Base-by-base conservation (phyloP, 2,113 vertebrate genomes). In the Epinephelus lanceolatus region DNA sequence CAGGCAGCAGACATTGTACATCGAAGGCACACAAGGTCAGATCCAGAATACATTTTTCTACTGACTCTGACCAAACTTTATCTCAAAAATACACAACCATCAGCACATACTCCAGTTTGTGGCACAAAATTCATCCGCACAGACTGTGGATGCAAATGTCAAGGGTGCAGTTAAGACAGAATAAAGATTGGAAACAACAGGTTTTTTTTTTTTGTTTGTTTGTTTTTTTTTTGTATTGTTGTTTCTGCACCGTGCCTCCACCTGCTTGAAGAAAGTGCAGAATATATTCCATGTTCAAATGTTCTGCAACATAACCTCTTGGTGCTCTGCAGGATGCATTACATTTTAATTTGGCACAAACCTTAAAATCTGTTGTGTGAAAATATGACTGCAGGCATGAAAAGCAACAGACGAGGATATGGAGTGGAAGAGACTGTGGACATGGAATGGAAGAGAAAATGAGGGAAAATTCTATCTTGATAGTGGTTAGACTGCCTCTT, bases 271-370 rank as follows among this genome's bases (percentile, higher is more conserved):
- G n/a, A 75, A 70, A 68, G 14, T 23, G 21, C 6, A 30, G 27
- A 72, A 66, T 73, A 40, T 27, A 68, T 74, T 51, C 21, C 15
- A 45, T 45, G 42, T 45, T 45, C 9, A 85, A 84, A 60, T 86
- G 49, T 71, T 60, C 59, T 42, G 42, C 23, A 71, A 37, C 14
- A 47, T 18, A 56, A 53, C 79, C 66, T 52, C 51, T 47, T 53
- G 70, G 62, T 60, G 51, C 80, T 61, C 73, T n/a, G 57, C 74
- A 53, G 40, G 70, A 79, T 70, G 30, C 19, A 55, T 72, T 76
- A 66, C 56, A 78, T 87, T 90, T 73, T 59, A 84, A 84, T 86
- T 87, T 33, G 19, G 65, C 67, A 52, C 70, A 52, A 63, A 47
- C 57, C 23, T 60, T 47, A 67, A 73, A 78, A 67, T 82, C 21